These are phyloP conservation scores for Megaceryle alcyon DNA, from an alignment of 2,797 vertebrate species.

Conservation along the genomic window DNA sequence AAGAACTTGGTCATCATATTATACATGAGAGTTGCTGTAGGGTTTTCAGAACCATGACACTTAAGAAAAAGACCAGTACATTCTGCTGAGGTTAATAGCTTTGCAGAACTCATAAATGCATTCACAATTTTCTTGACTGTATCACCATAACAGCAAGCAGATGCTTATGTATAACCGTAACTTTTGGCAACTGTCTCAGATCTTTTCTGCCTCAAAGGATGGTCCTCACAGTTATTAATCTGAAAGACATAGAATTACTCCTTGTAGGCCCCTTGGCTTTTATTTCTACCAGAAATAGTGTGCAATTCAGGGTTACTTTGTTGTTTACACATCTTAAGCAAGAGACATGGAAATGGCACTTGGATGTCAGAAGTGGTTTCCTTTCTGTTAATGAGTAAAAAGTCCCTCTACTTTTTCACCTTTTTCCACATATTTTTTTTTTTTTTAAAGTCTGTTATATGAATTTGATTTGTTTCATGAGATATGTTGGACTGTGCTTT, in stretches of 20 bases:
- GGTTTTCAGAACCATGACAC: not conserved
- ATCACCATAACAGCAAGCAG: constrained; percentile 46
- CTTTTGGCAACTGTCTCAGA: not conserved
- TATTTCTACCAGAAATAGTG: constrained; percentile 10
- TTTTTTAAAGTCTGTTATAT: not conserved
- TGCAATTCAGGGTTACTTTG: constrained; percentile 7
- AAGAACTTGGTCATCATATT: not conserved
- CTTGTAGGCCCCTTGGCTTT: constrained; percentile 43
- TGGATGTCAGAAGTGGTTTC: not conserved
- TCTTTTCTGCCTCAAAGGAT: constrained; percentile 18
- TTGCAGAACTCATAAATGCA: constrained; percentile 48
- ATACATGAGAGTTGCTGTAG: not conserved
- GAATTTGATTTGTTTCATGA: constrained; percentile 12
- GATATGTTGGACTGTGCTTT: not conserved
- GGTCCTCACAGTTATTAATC: not conserved
- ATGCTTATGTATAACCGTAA: constrained; percentile 31
- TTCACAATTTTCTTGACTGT: constrained; percentile 60
- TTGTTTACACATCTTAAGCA: constrained; percentile 34
- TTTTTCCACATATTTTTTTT: not conserved
- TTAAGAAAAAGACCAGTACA: not conserved
- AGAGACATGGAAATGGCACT: not conserved
- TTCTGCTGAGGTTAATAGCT: constrained; percentile 46
- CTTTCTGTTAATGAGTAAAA: constrained; percentile 22
- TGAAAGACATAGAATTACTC: constrained; percentile 41
- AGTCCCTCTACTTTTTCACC: not conserved